Percentiles rank a stretch among this genome's conserved stretches.
Conservation (phyloP, 1,140 invertebrate species). For the Venturia canescens region DNA sequence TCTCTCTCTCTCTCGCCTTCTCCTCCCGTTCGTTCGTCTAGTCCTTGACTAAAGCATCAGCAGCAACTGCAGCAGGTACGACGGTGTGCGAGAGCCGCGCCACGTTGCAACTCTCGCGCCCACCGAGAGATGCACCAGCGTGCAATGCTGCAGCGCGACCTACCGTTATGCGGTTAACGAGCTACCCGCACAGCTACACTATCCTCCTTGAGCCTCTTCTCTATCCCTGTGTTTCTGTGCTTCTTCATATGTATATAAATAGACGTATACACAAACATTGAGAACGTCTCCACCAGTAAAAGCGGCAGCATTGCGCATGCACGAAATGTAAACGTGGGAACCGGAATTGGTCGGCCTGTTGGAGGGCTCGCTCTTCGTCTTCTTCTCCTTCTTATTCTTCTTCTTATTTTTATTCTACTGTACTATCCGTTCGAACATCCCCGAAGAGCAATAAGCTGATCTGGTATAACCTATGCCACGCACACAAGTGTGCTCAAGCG, state of each 20-base stretch:
- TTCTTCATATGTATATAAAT: neutral
- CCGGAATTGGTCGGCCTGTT: conserved; percentile 73
- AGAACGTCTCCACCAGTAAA: conserved; percentile 56
- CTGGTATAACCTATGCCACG: conserved; percentile 31
- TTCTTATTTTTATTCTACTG: conserved; percentile 9
- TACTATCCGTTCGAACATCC: conserved; percentile 37
- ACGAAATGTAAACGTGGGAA: conserved; percentile 78
- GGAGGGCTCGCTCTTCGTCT: conserved; percentile 55
- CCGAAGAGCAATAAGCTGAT: conserved; percentile 31
- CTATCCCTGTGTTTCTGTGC: conserved; percentile 26
- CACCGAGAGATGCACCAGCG: conserved; percentile 54
- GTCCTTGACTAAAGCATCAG: conserved; percentile 44
- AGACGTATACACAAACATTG: conserved; percentile 52
- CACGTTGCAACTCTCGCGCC: conserved; percentile 48
- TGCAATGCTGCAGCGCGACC: conserved; percentile 63
- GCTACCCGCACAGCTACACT: conserved; percentile 71
- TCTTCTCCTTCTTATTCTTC: conserved; percentile 33
- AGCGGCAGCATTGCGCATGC: conserved; percentile 75
- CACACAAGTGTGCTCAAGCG: neutral
- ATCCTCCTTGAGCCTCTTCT: conserved; percentile 49
- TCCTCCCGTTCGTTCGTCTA: conserved; percentile 35
- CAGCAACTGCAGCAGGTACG: conserved; percentile 46
- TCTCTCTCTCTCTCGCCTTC: conserved; percentile 46
- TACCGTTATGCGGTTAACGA: conserved; percentile 76
- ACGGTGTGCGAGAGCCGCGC: conserved; percentile 46